Evolutionary conservation across 1,140 invertebrate genomes (phyloP), one percentile per base, ranked within the genome.

Genomic region (Caenorhabditis latens): DNA sequence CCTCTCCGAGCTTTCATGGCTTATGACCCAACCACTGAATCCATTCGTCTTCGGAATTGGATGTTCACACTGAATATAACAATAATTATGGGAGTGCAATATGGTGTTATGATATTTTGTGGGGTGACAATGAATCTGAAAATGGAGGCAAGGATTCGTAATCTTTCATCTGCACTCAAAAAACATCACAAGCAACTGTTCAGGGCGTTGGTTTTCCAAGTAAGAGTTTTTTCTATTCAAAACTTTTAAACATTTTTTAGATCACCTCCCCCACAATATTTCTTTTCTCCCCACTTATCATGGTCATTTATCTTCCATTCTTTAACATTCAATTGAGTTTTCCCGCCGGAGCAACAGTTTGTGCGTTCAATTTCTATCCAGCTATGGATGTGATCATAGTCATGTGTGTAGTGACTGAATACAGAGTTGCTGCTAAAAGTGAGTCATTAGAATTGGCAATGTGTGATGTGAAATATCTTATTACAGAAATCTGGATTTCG

Each of bases 91-190:
- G 9, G 16, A 9, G 57, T 24, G 5, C 57, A 61, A 9, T 61
- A 61, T 61, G 57, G 19, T 5, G n/a, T 61, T 21, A 61, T 61
- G 57, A 61, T 61, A 24, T 61, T n/a, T 61, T 61, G 57, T 61
- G 57, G 19, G 3, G 14, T n/a, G 8, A 8, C 8, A 5, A 16
- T 61, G n/a, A n/a, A 61, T n/a, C 14, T 9, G 4, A n/a, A 61
- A n/a, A 61, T 61, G 57, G 57, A 61, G 19, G 57, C 16, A 9
- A 61, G n/a, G 8, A 61, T 61, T 8, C 16, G 21, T 0, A 61
- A n/a, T 14, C 19, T 61, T n/a, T 61, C 57, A 2, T 14, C 19
- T 3, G 9, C 57, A 61, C 14, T 61, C 4, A n/a, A 24, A 8
- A 61, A 24, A 61, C 8, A n/a, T 24, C 57, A 61, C n/a, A 14